phyloP scores from a whole-genome alignment of 1,140 invertebrate species.

The Elymnias hypermnestra region DNA sequence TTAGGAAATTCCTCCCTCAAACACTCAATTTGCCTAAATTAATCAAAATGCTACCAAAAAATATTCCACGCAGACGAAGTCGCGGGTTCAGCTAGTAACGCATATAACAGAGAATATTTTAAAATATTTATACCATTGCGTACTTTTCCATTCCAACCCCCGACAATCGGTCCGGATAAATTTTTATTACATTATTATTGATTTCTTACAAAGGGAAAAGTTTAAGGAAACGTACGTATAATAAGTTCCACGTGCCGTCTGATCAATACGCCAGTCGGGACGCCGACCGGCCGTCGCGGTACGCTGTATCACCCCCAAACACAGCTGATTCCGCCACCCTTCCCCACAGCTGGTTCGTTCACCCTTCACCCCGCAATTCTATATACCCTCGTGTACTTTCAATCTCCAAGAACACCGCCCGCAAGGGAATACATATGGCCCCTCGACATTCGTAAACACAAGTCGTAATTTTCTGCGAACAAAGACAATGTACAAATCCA shows the following conservation, averaged over 20 bases:
- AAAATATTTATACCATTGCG: no score
- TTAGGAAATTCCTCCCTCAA: no score
- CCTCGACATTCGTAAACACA: constrained; percentile 21
- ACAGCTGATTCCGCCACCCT: constrained; percentile 65
- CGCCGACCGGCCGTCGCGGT: constrained; percentile 50
- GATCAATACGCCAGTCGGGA: constrained; percentile 67
- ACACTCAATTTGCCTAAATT: no score
- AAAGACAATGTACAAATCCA: constrained; percentile 16
- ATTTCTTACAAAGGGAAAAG: constrained; percentile 15
- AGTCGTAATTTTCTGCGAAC: constrained; percentile 29
- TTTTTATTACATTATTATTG: constrained; percentile 1
- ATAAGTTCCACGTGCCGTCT: constrained; percentile 54
- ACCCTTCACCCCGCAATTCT: constrained; percentile 36
- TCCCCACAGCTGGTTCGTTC: constrained; percentile 45
- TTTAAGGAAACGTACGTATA: constrained; percentile 15
- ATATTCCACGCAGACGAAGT: no score
- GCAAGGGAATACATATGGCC: constrained; percentile 17
- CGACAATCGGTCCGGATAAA: not conserved
- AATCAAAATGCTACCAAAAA: no score
- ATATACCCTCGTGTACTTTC: constrained; percentile 42
- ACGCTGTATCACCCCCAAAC: constrained; percentile 57
- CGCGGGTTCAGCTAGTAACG: no score
- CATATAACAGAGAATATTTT: no score
- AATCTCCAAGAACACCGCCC: constrained; percentile 36
- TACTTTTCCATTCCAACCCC: not conserved